These are phyloP conservation scores for Rhynchomys soricoides DNA, from an alignment of 2,113 vertebrate genomes.

Conservation along the genomic window DNA sequence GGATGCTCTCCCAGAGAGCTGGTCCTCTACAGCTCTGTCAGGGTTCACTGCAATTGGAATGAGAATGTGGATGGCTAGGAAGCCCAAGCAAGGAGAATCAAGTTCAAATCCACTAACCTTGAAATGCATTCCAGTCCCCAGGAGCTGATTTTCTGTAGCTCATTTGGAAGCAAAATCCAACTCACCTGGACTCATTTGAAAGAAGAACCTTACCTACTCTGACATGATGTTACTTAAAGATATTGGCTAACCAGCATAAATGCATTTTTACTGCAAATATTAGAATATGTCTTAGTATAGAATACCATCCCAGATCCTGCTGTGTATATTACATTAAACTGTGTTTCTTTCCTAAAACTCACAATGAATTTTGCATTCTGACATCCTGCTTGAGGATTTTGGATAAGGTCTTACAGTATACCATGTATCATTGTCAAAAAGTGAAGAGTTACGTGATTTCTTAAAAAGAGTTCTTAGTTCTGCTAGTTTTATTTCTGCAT, in stretches of 20 bases:
- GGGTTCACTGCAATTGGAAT: neutral
- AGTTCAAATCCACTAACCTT: neutral
- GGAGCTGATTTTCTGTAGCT: conserved; percentile 34
- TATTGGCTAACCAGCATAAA: conserved; percentile 24
- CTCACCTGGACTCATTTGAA: conserved; percentile 52
- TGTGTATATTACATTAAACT: neutral
- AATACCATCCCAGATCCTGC: neutral
- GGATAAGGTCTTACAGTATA: neutral
- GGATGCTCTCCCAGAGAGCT: neutral
- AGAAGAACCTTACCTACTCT: conserved; percentile 21
- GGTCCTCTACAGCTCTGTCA: neutral
- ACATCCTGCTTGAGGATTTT: neutral
- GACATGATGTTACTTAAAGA: conserved; percentile 25
- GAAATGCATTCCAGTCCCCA: neutral
- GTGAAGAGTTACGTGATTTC: neutral
- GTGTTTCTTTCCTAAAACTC: conserved; percentile 10
- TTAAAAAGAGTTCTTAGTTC: neutral
- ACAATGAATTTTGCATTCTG: conserved; percentile 26
- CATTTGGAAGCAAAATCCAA: conserved; percentile 52
- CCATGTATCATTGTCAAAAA: neutral
- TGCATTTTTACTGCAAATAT: neutral
- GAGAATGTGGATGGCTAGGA: neutral
- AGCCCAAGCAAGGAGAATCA: neutral
- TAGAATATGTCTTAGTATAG: neutral
- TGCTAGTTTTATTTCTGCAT: neutral